Evolutionary conservation across 2,797 vertebrate species (phyloP), one percentile per base, ranked within the genome.

Genomic region (Bovichtus variegatus): DNA sequence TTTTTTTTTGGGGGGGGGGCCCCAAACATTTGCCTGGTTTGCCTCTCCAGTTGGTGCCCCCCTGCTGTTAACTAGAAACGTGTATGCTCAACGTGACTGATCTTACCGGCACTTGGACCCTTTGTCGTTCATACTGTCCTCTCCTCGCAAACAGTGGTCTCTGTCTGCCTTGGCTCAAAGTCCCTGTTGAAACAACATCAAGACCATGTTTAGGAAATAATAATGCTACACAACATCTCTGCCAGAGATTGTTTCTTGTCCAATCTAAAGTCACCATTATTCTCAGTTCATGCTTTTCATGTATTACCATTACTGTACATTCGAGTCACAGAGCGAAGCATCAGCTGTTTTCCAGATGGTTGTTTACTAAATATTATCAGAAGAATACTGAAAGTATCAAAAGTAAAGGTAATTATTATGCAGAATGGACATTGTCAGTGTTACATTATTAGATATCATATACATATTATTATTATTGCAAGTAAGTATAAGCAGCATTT

Each of bases 131-230:
- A 29, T 89, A 68, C 16, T 76, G 63, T 71, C 60, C 62, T 73
- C 90, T 88, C 79, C 91, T 91, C 4, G 91, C 85, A 68, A 94
- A 93, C 84, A 94, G 61, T 0, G 86, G 78, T 40, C 80, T 83
- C 31, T 69, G 63, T 81, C 76, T 85, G 67, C 58, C 71, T 15
- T 72, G 74, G 74, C 43, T 78, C 19, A 11, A 9, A 64, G 71
- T 6, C 10, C 62, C 91, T 92, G 76, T 44, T 9, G 66, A 69
- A 77, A 83, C 16, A 71, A 73, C 9, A 66, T n/a, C 2, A 66
- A 40, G 6, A 61, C 5, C 2, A 51, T 43, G 15, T 15, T 63
- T 12, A 54, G 36, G 5, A 46, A 27, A 54, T 50, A 27, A 54
- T 50, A 40, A 23, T 12, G 15, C 10, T 38, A 12, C 27, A 51